Percentiles rank a stretch among this genome's conserved stretches.
Evolutionary conservation across 2,113 vertebrate genomes (phyloP).

Genomic region (Genyomyrus donnyi): DNA sequence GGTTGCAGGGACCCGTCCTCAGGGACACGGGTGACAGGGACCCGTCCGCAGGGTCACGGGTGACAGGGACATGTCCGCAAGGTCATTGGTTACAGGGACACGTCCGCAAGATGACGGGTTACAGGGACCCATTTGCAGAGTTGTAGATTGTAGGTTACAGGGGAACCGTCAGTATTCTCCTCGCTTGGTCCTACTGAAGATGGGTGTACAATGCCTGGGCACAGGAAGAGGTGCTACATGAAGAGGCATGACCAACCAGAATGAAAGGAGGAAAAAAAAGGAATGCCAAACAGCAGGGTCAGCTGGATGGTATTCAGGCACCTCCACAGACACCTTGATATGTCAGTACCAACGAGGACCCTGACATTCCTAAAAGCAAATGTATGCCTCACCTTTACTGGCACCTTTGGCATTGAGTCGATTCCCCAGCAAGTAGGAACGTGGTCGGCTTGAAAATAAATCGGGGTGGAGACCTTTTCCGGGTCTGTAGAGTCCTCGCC

Average conservation of each 20-base stretch:
- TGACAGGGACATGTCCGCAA: background rate
- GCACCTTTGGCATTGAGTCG: background rate
- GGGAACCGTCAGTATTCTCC: background rate
- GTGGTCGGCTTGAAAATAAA: slow-evolving; percentile 5
- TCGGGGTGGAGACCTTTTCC: background rate
- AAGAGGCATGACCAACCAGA: background rate
- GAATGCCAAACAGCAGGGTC: background rate
- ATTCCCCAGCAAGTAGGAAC: background rate
- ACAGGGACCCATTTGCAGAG: background rate
- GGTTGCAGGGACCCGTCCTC: background rate
- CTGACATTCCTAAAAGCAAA: background rate
- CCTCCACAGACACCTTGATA: background rate
- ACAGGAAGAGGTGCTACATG: background rate
- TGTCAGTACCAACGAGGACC: background rate
- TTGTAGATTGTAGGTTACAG: background rate
- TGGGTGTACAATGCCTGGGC: background rate
- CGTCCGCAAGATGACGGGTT: background rate
- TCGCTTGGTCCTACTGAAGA: slow-evolving; percentile 16
- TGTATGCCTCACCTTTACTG: background rate
- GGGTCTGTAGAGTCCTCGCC: background rate
- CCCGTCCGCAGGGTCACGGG: background rate
- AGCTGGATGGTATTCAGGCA: background rate
- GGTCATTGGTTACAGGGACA: background rate
- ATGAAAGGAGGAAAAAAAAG: background rate
- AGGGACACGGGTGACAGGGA: background rate